Percentiles rank a stretch among this genome's conserved stretches.
Evolutionary conservation across 1,140 invertebrate species (phyloP).

Genomic region (Hylaeus anthracinus): DNA sequence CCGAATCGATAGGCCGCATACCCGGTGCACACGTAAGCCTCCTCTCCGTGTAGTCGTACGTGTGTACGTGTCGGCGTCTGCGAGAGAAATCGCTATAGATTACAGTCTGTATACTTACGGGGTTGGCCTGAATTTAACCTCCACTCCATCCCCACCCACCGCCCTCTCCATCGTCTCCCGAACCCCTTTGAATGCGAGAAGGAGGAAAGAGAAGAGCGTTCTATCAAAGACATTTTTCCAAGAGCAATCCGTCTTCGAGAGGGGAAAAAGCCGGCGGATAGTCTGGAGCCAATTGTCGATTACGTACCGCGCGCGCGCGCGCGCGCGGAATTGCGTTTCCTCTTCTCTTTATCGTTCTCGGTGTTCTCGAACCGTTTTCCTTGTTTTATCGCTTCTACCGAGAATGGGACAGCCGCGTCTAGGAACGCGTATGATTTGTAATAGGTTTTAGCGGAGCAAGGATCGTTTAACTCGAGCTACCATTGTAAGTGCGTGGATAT

Average conservation of each 20-base stretch:
- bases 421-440: no score
- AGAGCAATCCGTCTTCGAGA: slow-evolving; percentile 17
- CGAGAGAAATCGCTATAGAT: slow-evolving; percentile 70
- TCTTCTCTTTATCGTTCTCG: slow-evolving; percentile 14
- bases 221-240: slow-evolving; percentile 65
- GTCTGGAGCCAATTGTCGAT: slow-evolving; percentile 44
- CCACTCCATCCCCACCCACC: slow-evolving; percentile 16
- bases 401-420: background rate
- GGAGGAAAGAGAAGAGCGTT: slow-evolving; percentile 39
- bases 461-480: no score
- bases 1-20: slow-evolving; percentile 78
- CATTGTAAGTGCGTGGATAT: no score
- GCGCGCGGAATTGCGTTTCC: slow-evolving; percentile 10
- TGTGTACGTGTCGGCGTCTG: slow-evolving; percentile 35
- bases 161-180: slow-evolving; percentile 11
- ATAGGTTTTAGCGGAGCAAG: no score
- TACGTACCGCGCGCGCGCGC: background rate
- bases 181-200: slow-evolving; percentile 55
- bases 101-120: slow-evolving; percentile 73
- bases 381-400: slow-evolving; percentile 2
- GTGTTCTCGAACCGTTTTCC: background rate
- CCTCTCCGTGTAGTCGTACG: background rate
- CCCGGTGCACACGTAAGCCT: slow-evolving; percentile 45
- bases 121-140: slow-evolving; percentile 76
- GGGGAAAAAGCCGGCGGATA: slow-evolving; percentile 20